Conservation (phyloP, 1,140 invertebrate genomes). For the Helicoverpa armigera region DNA sequence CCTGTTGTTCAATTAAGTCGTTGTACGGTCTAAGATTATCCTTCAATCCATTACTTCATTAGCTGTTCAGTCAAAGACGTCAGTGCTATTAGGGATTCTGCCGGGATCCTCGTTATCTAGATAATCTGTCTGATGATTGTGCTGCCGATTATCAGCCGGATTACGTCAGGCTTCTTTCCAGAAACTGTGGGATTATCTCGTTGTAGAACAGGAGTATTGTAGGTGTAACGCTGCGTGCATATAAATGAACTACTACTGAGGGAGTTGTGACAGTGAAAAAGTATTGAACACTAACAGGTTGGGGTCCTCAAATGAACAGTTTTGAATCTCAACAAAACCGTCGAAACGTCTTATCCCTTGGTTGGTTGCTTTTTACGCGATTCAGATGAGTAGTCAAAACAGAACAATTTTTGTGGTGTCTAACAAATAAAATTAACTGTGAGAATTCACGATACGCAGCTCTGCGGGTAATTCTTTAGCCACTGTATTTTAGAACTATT, state of each 20-base stretch:
- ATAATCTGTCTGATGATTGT: neutral
- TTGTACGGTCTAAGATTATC: neutral
- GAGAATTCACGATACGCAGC: too few species aligned
- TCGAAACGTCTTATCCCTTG: too few species aligned
- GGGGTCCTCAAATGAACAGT: too few species aligned
- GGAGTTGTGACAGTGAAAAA: too few species aligned
- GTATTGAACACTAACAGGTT: too few species aligned
- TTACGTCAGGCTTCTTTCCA: slow-evolving; percentile 14
- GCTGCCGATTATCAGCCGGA: neutral
- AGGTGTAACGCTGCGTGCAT: neutral
- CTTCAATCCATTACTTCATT: neutral
- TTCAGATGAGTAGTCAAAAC: too few species aligned
- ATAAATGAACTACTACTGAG: neutral
- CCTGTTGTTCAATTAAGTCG: neutral
- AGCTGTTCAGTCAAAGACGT: neutral
- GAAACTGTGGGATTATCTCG: neutral
- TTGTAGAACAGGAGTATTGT: neutral
- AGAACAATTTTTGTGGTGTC: too few species aligned
- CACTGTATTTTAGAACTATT: too few species aligned
- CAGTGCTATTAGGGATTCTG: slow-evolving; percentile 9
- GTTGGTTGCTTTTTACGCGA: too few species aligned
- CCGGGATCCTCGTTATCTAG: neutral
- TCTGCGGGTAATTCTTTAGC: too few species aligned
- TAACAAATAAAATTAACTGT: too few species aligned
- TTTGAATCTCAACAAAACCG: too few species aligned